A percentile compares a stretch with the other conserved stretches of the same genome.
phyloP scores from a whole-genome alignment of 1,140 invertebrate species.

The Rhizoglyphus robini region DNA sequence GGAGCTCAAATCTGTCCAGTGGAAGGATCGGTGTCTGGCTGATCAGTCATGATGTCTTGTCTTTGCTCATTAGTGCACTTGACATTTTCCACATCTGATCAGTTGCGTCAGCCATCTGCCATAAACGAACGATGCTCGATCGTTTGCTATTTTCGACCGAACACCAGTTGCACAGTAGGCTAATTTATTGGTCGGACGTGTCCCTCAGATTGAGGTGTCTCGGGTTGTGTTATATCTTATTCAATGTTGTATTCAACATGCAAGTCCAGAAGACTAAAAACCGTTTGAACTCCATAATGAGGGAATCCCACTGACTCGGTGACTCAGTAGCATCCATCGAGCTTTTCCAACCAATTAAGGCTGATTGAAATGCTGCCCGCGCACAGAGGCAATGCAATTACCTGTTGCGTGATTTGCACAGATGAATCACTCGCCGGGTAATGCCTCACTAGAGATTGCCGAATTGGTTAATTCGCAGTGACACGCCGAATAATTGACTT shows the following conservation, averaged over 20 bases:
- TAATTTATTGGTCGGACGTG: slow-evolving; percentile 6
- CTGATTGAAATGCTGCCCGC: slow-evolving; percentile 4
- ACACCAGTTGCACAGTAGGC: neutral
- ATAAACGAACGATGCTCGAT: slow-evolving; percentile 11
- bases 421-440: slow-evolving; percentile 10
- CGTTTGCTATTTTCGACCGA: neutral
- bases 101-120: slow-evolving; percentile 7
- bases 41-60: neutral
- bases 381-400: neutral
- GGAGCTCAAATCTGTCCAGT: neutral
- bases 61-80: neutral
- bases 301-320: neutral
- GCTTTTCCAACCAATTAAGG: slow-evolving; percentile 4
- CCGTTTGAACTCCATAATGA: neutral
- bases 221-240: too few species aligned
- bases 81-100: slow-evolving; percentile 13
- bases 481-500: neutral
- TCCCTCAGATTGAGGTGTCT: neutral
- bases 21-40: neutral
- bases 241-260: too few species aligned
- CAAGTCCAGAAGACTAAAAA: too few species aligned
- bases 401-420: slow-evolving; percentile 2
- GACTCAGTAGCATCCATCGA: neutral
- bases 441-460: slow-evolving; percentile 3
- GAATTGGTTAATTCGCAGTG: neutral